phyloP scores from a whole-genome alignment of 2,797 vertebrate genomes.

The Betta splendens region DNA sequence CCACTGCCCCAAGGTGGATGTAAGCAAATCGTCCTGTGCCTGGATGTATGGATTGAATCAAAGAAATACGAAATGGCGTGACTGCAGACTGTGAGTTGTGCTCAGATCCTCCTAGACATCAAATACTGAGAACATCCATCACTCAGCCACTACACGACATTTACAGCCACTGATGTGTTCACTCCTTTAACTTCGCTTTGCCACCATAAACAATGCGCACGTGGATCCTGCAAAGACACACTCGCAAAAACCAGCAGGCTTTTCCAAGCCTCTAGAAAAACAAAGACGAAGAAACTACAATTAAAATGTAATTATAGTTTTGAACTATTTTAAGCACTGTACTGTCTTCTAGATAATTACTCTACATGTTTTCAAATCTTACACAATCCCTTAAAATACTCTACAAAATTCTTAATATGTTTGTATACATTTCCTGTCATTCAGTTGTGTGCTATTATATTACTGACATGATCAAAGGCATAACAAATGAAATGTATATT shows the following conservation, averaged over 20 bases:
- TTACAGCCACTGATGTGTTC: constrained; percentile 52
- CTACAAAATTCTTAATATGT: background rate
- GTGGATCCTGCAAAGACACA: background rate
- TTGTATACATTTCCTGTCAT: too few species aligned
- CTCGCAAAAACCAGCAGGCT: background rate
- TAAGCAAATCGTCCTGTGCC: constrained; percentile 9
- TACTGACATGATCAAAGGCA: too few species aligned
- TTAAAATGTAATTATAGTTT: background rate
- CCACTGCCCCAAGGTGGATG: constrained; percentile 7
- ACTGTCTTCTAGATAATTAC: background rate
- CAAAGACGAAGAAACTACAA: background rate
- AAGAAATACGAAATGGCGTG: constrained; percentile 43
- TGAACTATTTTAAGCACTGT: background rate
- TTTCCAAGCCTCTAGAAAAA: background rate
- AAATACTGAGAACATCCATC: constrained; percentile 53
- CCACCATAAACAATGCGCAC: constrained; percentile 5
- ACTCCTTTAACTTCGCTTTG: constrained; percentile 35
- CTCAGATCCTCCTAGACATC: constrained; percentile 53
- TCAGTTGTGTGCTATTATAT: too few species aligned
- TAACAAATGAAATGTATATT: too few species aligned
- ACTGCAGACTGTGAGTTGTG: constrained; percentile 39
- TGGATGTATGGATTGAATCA: constrained; percentile 57
- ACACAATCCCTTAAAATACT: background rate
- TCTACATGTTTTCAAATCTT: background rate
- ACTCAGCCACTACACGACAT: constrained; percentile 53